Evolutionary conservation across 2,113 vertebrate species (phyloP).

Genomic region (Marmota monax): DNA sequence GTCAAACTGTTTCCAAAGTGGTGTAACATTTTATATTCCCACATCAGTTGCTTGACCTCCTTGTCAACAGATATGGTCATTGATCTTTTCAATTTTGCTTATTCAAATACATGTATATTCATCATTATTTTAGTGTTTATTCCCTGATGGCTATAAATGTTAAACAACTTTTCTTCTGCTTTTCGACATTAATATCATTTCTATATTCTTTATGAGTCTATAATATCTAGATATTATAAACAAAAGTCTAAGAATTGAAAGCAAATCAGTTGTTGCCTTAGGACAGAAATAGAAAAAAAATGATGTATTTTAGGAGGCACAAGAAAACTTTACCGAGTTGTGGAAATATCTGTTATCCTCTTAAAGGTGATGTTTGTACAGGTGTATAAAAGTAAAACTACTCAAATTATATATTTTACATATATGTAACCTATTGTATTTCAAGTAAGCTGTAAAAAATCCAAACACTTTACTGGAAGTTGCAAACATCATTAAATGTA

Average conservation of each 20-base stretch:
- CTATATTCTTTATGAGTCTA: background rate
- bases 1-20: background rate
- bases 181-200: background rate
- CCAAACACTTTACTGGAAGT: background rate
- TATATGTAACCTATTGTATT: background rate
- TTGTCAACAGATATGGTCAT: background rate
- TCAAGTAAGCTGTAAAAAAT: background rate
- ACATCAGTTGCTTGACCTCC: background rate
- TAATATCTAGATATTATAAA: background rate
- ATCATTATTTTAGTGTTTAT: too few relatives aligned
- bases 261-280: background rate
- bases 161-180: background rate
- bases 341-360: background rate
- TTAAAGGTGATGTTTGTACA: background rate
- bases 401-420: background rate
- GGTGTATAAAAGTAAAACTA: background rate
- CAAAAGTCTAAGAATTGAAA: background rate
- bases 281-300: background rate
- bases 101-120: background rate
- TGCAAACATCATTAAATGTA: background rate
- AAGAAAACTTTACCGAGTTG: background rate
- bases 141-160: background rate
- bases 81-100: background rate
- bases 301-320: background rate
- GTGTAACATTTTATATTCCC: background rate